phyloP scores from a whole-genome alignment of 2,888 invertebrate species.

The Drosophila bunnanda region DNA sequence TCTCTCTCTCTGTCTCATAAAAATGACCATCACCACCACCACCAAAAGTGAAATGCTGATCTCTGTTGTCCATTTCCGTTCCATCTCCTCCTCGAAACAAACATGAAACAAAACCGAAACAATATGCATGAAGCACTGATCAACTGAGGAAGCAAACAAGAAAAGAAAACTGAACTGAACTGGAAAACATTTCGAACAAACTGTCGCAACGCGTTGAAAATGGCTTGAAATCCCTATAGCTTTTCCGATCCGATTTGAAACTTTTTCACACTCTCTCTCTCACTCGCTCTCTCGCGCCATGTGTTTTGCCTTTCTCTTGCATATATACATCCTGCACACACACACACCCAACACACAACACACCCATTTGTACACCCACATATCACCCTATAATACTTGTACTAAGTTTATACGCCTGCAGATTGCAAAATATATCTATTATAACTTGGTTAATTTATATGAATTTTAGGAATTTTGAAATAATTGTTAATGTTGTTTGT shows the following conservation, averaged over 20 bases:
- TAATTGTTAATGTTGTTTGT: no score
- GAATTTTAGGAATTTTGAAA: no score
- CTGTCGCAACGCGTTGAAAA: constrained; percentile 65
- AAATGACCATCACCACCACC: constrained; percentile 35
- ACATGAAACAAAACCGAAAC: constrained; percentile 32
- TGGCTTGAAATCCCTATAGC: constrained; percentile 86
- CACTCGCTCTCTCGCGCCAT: constrained; percentile 72
- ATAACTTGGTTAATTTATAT: no score
- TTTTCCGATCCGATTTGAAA: constrained; percentile 84
- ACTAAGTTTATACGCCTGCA: constrained; percentile 17
- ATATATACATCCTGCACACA: constrained; percentile 60
- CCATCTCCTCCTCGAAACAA: constrained; percentile 44
- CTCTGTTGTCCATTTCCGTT: constrained; percentile 35
- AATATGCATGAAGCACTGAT: constrained; percentile 33
- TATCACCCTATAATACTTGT: constrained; percentile 28
- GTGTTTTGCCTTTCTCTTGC: constrained; percentile 75
- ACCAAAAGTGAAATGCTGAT: constrained; percentile 42
- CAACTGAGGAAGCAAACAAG: constrained; percentile 4
- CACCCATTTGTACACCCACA: constrained; percentile 41
- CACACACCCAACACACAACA: constrained; percentile 45
- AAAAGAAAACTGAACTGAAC: constrained; percentile 8
- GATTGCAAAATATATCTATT: not conserved
- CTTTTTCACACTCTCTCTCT: constrained; percentile 46
- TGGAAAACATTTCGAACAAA: constrained; percentile 53
- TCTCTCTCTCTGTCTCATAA: not conserved